Conservation (phyloP, 2,888 invertebrate species). For the Tubulanus polymorphus region DNA sequence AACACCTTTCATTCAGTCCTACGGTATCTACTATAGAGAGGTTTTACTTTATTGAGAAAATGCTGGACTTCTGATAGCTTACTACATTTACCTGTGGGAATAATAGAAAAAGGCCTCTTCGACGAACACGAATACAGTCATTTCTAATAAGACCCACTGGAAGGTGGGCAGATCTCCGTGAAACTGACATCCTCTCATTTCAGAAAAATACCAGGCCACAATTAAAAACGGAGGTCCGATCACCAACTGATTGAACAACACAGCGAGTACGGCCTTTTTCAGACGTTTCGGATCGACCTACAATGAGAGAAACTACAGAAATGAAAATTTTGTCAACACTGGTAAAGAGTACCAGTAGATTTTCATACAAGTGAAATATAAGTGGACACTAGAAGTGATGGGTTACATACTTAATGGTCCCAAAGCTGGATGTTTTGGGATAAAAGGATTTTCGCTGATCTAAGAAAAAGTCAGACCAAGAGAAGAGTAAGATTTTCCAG, state of each 20-base stretch:
- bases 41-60: too few relatives aligned
- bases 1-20: too few relatives aligned
- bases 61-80: too few relatives aligned
- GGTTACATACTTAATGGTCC: too few relatives aligned
- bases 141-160: slow-evolving; percentile 69
- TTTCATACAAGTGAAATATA: too few relatives aligned
- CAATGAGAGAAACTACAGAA: too few relatives aligned
- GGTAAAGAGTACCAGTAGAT: background rate
- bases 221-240: slow-evolving; percentile 66
- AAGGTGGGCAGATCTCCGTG: slow-evolving; percentile 68
- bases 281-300: slow-evolving; percentile 41
- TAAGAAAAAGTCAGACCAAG: too few relatives aligned
- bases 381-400: too few relatives aligned
- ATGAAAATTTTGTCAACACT: background rate
- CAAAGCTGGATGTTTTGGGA: too few relatives aligned
- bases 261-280: slow-evolving; percentile 63
- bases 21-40: too few relatives aligned
- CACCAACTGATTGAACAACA: slow-evolving; percentile 70
- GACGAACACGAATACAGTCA: slow-evolving; percentile 69
- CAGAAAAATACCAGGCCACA: slow-evolving; percentile 63
- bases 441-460: too few relatives aligned
- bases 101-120: slow-evolving; percentile 83
- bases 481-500: too few relatives aligned
- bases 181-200: slow-evolving; percentile 64
- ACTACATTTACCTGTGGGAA: slow-evolving; percentile 68